These are phyloP conservation scores for Porites evermanni DNA, from an alignment of 92 coral and sea anemone genomes.

Conservation along the genomic window DNA sequence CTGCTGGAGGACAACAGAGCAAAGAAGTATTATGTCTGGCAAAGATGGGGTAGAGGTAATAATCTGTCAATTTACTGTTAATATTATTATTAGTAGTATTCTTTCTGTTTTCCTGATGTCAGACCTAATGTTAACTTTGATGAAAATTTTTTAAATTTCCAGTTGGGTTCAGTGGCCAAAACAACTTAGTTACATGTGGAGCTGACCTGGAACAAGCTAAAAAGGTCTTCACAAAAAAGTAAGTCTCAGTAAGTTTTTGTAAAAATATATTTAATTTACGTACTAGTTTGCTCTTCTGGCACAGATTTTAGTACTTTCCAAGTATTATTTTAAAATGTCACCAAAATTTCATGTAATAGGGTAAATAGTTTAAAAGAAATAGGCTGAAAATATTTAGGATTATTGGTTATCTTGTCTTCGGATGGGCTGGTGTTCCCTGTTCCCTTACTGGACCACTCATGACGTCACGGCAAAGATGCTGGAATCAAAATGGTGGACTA, in stretches of 20 bases:
- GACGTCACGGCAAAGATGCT: too few species aligned
- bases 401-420: too few species aligned
- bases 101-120: neutral
- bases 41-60: constrained; percentile 98
- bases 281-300: neutral
- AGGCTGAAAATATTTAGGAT: too few species aligned
- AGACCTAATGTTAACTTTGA: neutral
- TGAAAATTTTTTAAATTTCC: constrained; percentile 1
- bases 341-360: too few species aligned
- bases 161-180: constrained; percentile 98
- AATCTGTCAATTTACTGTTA: neutral
- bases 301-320: too few species aligned
- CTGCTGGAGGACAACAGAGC: constrained; percentile 88
- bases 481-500: too few species aligned
- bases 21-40: constrained; percentile 93
- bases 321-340: too few species aligned
- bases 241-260: constrained; percentile 11
- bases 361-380: too few species aligned
- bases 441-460: too few species aligned
- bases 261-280: neutral
- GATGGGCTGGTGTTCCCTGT: too few species aligned
- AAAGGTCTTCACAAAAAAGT: constrained; percentile 82
- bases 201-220: constrained; percentile 86
- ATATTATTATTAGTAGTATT: neutral
- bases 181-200: constrained; percentile 86